Conservation (phyloP, 2,888 invertebrate genomes). For the Rhopalosiphum nymphaeae region DNA sequence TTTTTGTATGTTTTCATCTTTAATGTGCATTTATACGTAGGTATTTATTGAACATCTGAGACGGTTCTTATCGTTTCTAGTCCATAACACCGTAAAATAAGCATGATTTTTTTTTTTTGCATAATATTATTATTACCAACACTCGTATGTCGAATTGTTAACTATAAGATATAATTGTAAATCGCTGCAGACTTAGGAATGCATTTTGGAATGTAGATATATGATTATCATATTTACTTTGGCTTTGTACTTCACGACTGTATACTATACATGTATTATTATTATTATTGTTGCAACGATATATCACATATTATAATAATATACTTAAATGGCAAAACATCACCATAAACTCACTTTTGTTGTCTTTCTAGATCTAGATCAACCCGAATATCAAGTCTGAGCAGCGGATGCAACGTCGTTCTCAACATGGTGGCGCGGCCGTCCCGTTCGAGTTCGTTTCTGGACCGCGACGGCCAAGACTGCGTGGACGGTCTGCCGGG, state of each 20-base stretch:
- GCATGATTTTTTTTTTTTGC: too few relatives aligned
- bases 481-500: conserved; percentile 64
- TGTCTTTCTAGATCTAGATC: conserved; percentile 76
- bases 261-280: background rate
- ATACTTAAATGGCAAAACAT: background rate
- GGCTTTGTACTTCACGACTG: conserved; percentile 9
- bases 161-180: background rate
- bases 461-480: conserved; percentile 66
- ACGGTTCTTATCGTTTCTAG: background rate
- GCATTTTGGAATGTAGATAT: conserved; percentile 10
- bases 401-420: conserved; percentile 70
- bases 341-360: background rate
- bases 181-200: background rate
- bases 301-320: background rate
- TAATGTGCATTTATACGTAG: background rate
- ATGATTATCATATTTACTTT: background rate
- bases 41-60: too few relatives aligned
- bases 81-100: background rate
- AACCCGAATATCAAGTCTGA: conserved; percentile 95
- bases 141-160: background rate
- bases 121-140: background rate
- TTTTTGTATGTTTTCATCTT: background rate
- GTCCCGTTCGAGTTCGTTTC: conserved; percentile 63
- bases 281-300: background rate
- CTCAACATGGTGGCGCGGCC: conserved; percentile 66